These are phyloP conservation scores for Tinamus guttatus DNA, from an alignment of 2,113 vertebrate genomes.

Conservation along the genomic window DNA sequence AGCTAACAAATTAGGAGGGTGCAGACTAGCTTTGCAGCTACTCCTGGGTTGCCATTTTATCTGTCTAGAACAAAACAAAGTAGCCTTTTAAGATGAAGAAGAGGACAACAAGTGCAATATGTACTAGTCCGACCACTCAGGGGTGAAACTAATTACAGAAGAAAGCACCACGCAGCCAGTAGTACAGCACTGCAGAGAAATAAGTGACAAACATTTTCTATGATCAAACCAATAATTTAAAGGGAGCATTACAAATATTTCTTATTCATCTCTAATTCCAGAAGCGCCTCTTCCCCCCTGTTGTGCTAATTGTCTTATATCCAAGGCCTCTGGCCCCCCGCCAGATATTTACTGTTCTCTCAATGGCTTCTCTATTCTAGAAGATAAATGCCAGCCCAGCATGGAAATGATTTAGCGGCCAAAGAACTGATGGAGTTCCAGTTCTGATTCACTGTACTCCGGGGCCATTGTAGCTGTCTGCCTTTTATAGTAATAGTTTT, in stretches of 20 bases:
- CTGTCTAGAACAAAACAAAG: slow-evolving; percentile 35
- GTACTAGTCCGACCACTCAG: slow-evolving; percentile 28
- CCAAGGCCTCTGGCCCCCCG: slow-evolving; percentile 22
- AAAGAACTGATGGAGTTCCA: slow-evolving; percentile 53
- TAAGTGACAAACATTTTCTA: slow-evolving; percentile 45
- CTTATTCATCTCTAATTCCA: slow-evolving; percentile 58
- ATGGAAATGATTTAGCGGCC: slow-evolving; percentile 59
- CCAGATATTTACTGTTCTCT: slow-evolving; percentile 60
- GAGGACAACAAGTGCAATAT: slow-evolving; percentile 18
- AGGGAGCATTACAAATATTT: slow-evolving; percentile 67
- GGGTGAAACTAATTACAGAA: slow-evolving; percentile 42
- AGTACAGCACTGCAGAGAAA: not conserved
- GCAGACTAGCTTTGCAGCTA: slow-evolving; percentile 18
- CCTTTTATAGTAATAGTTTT: not conserved
- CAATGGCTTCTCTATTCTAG: slow-evolving; percentile 62
- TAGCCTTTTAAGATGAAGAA: slow-evolving; percentile 44
- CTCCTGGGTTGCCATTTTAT: slow-evolving; percentile 8
- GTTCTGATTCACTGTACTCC: slow-evolving; percentile 18
- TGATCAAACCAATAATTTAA: slow-evolving; percentile 61
- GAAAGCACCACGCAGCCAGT: slow-evolving; percentile 38
- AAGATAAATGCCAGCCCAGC: slow-evolving; percentile 58
- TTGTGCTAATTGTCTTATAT: slow-evolving; percentile 64
- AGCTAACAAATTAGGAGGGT: not conserved
- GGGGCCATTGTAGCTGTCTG: not conserved
- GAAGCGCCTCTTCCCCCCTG: slow-evolving; percentile 33